phyloP scores from a whole-genome alignment of 2,888 invertebrate genomes.

The Caenorhabditis sp. region DNA sequence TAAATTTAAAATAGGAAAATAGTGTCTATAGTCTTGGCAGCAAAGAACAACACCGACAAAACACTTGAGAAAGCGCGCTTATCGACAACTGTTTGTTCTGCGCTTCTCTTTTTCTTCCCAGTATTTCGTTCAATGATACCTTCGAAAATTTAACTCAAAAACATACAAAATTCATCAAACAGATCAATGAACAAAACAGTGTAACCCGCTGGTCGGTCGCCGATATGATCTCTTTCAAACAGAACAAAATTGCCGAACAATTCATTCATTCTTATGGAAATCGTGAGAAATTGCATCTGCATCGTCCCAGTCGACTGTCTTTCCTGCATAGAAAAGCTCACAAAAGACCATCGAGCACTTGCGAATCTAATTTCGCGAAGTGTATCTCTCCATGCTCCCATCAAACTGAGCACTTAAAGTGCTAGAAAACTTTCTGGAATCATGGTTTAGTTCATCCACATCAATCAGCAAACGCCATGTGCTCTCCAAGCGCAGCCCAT shows the following conservation, averaged over 20 bases:
- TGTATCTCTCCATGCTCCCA: background rate
- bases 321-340: background rate
- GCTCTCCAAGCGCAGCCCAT: conserved; percentile 16
- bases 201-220: no score
- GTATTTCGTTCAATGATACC: conserved; percentile 22
- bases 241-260: no score
- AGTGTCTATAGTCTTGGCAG: background rate
- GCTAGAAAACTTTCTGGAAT: background rate
- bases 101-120: conserved; percentile 4
- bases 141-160: background rate
- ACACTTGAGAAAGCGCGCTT: conserved; percentile 17
- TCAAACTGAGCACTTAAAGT: background rate
- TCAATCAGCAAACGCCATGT: conserved; percentile 32
- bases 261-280: background rate
- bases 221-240: no score
- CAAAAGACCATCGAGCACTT: background rate
- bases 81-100: conserved; percentile 43
- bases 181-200: conserved; percentile 2
- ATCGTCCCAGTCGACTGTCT: background rate
- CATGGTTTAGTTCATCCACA: conserved; percentile 25
- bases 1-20: no score
- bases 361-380: conserved; percentile 21
- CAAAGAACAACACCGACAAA: conserved; percentile 44
- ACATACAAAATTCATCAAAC: background rate
- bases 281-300: background rate